Evolutionary conservation across 2,888 invertebrate genomes (phyloP).

Genomic region (Pseudococcus longispinus): DNA sequence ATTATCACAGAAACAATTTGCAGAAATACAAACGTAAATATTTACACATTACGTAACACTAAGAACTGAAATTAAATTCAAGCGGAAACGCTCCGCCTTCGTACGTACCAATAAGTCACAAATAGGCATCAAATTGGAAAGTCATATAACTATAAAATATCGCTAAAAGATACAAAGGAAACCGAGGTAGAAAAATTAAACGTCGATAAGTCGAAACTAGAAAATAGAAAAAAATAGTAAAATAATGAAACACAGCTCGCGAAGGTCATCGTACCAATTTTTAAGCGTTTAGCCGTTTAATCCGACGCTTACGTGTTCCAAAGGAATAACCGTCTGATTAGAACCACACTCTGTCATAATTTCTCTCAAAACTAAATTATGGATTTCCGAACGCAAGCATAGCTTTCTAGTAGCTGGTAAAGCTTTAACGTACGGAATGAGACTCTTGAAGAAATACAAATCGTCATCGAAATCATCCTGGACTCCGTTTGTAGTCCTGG

Average conservation of each 20-base stretch:
- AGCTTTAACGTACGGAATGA: slow-evolving; percentile 46
- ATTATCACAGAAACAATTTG: slow-evolving; percentile 16
- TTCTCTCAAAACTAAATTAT: slow-evolving; percentile 48
- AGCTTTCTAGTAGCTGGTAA: slow-evolving; percentile 45
- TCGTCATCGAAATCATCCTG: slow-evolving; percentile 48
- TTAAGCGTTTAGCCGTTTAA: slow-evolving; percentile 21
- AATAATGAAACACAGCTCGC: not conserved
- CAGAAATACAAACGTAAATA: not conserved
- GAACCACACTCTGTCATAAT: slow-evolving; percentile 29
- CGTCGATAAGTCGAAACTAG: not conserved
- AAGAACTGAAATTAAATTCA: not conserved
- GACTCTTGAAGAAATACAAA: slow-evolving; percentile 52
- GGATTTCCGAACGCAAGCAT: slow-evolving; percentile 44
- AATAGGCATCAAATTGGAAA: not conserved
- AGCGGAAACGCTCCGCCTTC: not conserved
- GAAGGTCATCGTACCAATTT: not conserved
- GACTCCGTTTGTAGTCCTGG: not conserved
- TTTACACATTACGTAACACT: not conserved
- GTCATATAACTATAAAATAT: not conserved
- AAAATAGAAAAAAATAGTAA: not conserved
- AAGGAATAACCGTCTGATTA: slow-evolving; percentile 42
- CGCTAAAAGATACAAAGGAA: not conserved
- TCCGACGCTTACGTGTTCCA: slow-evolving; percentile 52
- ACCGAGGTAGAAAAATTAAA: not conserved
- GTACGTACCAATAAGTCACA: not conserved